Evolutionary conservation across 2,888 invertebrate genomes (phyloP).

Genomic region (Drosophila nr. perissopoda): DNA sequence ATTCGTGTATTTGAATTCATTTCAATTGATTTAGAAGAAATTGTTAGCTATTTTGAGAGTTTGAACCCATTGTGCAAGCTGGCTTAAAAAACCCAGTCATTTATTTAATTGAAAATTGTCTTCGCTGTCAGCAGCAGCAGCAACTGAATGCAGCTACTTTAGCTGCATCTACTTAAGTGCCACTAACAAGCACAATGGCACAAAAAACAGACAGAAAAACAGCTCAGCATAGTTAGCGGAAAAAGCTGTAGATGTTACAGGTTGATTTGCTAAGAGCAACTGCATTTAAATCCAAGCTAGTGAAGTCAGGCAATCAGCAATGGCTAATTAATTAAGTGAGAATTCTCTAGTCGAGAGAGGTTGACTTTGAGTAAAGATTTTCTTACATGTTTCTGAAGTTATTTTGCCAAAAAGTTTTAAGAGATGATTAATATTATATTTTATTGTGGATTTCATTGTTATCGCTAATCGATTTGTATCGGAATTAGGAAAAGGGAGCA

Average conservation of each 20-base stretch:
- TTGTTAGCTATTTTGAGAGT: background rate
- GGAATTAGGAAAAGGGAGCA: background rate
- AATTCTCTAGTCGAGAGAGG: background rate
- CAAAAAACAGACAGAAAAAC: background rate
- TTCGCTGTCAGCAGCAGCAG: slow-evolving; percentile 67
- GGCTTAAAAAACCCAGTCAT: slow-evolving; percentile 66
- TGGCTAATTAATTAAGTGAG: background rate
- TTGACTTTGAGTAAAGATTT: background rate
- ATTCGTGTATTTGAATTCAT: background rate
- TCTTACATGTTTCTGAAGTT: background rate
- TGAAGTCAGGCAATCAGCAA: background rate
- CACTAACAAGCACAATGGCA: slow-evolving; percentile 27
- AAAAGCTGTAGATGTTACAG: background rate
- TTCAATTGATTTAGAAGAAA: background rate
- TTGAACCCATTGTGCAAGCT: slow-evolving; percentile 52
- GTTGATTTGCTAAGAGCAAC: background rate
- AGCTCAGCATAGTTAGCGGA: background rate
- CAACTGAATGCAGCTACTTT: slow-evolving; percentile 40
- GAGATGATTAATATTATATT: background rate
- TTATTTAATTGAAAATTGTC: slow-evolving; percentile 80
- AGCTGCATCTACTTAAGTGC: slow-evolving; percentile 54
- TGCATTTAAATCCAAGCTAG: background rate
- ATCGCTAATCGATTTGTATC: too few species aligned
- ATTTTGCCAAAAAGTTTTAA: background rate
- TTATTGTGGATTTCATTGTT: too few species aligned